Evolutionary conservation across 2,797 vertebrate genomes (phyloP).

Genomic region (Peromyscus nudipes): DNA sequence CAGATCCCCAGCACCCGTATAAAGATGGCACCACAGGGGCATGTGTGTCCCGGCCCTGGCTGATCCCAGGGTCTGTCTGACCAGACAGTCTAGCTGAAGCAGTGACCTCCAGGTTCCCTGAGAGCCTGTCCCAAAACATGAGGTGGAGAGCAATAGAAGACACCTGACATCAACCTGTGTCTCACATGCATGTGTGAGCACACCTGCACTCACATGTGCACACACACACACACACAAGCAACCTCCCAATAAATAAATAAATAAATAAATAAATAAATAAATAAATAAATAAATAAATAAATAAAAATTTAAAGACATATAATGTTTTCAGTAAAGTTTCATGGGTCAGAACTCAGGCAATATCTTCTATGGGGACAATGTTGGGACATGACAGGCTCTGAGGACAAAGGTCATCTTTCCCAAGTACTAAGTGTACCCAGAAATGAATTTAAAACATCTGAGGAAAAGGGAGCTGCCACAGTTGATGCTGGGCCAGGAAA

Average conservation of each 20-base stretch:
- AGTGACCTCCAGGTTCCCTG: background rate
- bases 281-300: background rate
- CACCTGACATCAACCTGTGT: too few relatives aligned
- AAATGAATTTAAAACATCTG: background rate
- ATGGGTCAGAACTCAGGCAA: background rate
- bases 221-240: background rate
- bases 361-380: background rate
- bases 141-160: background rate
- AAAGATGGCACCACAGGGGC: background rate
- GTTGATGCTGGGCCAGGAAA: background rate
- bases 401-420: background rate
- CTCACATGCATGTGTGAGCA: background rate
- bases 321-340: background rate
- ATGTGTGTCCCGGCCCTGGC: too few relatives aligned
- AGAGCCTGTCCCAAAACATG: background rate
- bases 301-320: background rate
- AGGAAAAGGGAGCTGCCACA: background rate
- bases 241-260: background rate
- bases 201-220: background rate
- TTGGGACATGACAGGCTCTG: background rate
- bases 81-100: background rate
- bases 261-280: background rate
- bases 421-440: background rate
- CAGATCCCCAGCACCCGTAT: fast-evolving
- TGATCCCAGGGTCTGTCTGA: background rate